These are phyloP conservation scores for Dryoscopus gambensis DNA, from an alignment of 2,113 vertebrate species.

Conservation along the genomic window DNA sequence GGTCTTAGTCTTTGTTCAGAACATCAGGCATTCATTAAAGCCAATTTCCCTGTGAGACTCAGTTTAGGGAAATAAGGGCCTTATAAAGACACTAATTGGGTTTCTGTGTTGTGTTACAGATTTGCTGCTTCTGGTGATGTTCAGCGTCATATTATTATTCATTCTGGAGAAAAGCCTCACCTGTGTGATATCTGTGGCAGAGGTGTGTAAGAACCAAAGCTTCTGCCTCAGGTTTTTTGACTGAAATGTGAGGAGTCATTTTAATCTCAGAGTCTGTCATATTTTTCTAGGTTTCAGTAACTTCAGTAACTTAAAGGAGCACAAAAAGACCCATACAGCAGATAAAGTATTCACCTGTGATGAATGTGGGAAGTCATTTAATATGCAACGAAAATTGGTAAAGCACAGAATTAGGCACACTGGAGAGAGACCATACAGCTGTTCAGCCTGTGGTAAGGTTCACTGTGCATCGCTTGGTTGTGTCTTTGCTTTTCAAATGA, in stretches of 20 bases:
- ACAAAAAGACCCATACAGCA: conserved; percentile 90
- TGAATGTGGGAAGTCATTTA: conserved; percentile 95
- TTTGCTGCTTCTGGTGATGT: conserved; percentile 96
- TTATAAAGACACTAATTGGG: neutral
- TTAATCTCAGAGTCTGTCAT: neutral
- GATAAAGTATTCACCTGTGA: conserved; percentile 95
- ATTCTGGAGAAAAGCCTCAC: conserved; percentile 94
- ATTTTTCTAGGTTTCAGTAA: conserved; percentile 88
- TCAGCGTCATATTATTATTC: conserved; percentile 93
- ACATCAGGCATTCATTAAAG: neutral
- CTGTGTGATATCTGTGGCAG: conserved; percentile 94
- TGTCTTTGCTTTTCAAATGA: neutral
- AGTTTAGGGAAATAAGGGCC: neutral
- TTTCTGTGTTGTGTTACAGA: conserved; percentile 61
- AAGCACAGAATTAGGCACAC: conserved; percentile 89
- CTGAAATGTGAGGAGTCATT: neutral
- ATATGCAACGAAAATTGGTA: conserved; percentile 90
- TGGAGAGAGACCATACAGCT: conserved; percentile 90
- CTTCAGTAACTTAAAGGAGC: conserved; percentile 95
- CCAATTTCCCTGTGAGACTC: neutral
- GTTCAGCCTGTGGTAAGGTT: conserved; percentile 85
- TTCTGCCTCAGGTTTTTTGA: neutral
- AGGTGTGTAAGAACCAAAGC: conserved; percentile 69
- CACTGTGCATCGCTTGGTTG: neutral
- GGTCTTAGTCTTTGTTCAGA: neutral